Conservation (phyloP, 2,113 vertebrate genomes). For the Oncorhynchus tshawytscha region DNA sequence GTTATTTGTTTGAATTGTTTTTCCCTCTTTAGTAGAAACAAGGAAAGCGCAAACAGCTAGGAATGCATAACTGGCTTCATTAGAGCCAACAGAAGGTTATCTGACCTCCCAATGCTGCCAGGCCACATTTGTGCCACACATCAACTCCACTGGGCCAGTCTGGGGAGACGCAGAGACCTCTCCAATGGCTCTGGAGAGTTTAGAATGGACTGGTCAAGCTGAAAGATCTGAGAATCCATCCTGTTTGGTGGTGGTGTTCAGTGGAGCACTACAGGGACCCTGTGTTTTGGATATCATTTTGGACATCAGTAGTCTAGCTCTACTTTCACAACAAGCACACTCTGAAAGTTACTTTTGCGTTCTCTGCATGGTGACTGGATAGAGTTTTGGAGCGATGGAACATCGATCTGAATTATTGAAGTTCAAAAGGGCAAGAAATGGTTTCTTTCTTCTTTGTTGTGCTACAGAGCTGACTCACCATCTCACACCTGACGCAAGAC, state of each 20-base stretch:
- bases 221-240: not conserved
- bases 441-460: not conserved
- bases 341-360: too few relatives aligned
- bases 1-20: slow-evolving; percentile 49
- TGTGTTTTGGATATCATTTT: slow-evolving; percentile 3
- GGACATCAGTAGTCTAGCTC: not conserved
- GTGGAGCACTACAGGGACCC: not conserved
- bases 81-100: slow-evolving; percentile 20
- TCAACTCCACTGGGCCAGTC: slow-evolving; percentile 22
- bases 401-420: not conserved
- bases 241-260: slow-evolving; percentile 9
- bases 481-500: not conserved
- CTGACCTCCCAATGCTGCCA: slow-evolving; percentile 14
- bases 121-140: slow-evolving; percentile 35
- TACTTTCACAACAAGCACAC: not conserved
- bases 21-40: slow-evolving; percentile 28
- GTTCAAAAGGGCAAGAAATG: not conserved
- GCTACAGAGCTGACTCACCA: not conserved
- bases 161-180: not conserved
- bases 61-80: slow-evolving; percentile 43
- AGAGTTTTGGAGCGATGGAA: too few relatives aligned
- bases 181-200: not conserved
- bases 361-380: too few relatives aligned
- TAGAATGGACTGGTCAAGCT: slow-evolving; percentile 3
- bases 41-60: slow-evolving; percentile 55